These are phyloP conservation scores for Sialia sialis DNA, from an alignment of 2,113 vertebrate genomes.

Conservation along the genomic window DNA sequence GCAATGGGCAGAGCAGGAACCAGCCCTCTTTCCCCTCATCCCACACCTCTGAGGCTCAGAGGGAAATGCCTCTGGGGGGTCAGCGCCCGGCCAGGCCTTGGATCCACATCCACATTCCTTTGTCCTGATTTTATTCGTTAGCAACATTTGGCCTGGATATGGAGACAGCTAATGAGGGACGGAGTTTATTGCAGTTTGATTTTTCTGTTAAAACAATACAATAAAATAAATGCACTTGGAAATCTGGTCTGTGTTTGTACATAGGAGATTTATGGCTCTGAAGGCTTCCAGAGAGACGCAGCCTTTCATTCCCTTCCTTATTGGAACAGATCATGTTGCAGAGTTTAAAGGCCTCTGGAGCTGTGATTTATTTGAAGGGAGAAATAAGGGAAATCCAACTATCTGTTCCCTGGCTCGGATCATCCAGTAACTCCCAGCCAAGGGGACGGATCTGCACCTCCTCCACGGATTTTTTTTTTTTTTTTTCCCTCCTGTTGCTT, in stretches of 20 bases:
- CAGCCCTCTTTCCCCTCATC: not conserved
- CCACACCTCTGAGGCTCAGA: not conserved
- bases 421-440: not conserved
- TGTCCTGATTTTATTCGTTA: constrained; percentile 36
- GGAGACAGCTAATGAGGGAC: constrained; percentile 54
- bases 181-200: constrained; percentile 61
- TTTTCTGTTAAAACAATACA: constrained; percentile 72
- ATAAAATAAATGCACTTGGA: constrained; percentile 66
- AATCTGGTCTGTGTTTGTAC: constrained; percentile 68
- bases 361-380: constrained; percentile 67
- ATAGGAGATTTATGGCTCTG: constrained; percentile 64
- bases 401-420: constrained; percentile 57
- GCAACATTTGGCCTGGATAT: constrained; percentile 13
- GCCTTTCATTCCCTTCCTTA: constrained; percentile 70
- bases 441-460: constrained; percentile 27
- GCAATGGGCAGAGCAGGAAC: not conserved
- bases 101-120: constrained; percentile 40
- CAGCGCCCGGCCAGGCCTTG: not conserved
- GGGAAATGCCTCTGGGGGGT: not conserved
- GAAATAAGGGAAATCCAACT: constrained; percentile 64
- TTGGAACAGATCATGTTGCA: constrained; percentile 67
- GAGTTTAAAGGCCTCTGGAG: constrained; percentile 69
- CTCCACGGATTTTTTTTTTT: not conserved
- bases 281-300: constrained; percentile 59
- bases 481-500: not conserved